Evolutionary conservation across 2,797 vertebrate genomes (phyloP), one percentile per base, ranked within the genome.

Genomic region (Lateolabrax maculatus): DNA sequence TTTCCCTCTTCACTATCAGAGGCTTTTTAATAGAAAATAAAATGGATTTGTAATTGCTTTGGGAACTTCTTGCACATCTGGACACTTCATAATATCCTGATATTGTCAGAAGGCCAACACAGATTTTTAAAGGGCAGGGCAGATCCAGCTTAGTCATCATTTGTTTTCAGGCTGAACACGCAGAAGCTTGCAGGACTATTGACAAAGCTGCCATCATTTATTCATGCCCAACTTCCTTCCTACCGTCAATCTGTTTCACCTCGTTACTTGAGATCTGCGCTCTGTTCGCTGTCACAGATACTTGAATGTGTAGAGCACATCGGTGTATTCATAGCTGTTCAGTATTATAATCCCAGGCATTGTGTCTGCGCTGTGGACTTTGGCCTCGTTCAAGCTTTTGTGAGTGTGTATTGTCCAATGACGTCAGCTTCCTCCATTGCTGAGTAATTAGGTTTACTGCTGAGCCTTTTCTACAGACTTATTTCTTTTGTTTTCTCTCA

Each of bases 171-270:
- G 23, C 58, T 5, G 18, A 31, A 31, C 75, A 19, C 11, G 73
- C 72, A 51, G 80, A 21, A 39, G 63, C 69, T 25, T 53, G 73
- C 31, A 71, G 67, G 46, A 58, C 55, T 36, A 3, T 75, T 25
- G 62, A 73, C 55, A 63, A 8, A 80, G 55, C 55, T 1, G 3
- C 25, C 5, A 39, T 84, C 1, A 87, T 62, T 81, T 58, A 79
- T 82, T 87, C 65, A 80, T 63, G 48, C 1, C 31, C 31, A 0
- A 6, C 58, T 75, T 75, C 51, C 79, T 81, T 67, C 44, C 69
- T 77, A 65, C 18, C 2, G 0, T 41, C 43, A 37, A 12, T 55
- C 60, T n/a, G 5, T 57, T 51, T 53, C 0, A 43, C 34, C 10
- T 31, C 19, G 7, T 52, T 15, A 5, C 23, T 77, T 1, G 10